Base-by-base conservation (phyloP, 2,888 invertebrate species). In the Acrobasis suavella region DNA sequence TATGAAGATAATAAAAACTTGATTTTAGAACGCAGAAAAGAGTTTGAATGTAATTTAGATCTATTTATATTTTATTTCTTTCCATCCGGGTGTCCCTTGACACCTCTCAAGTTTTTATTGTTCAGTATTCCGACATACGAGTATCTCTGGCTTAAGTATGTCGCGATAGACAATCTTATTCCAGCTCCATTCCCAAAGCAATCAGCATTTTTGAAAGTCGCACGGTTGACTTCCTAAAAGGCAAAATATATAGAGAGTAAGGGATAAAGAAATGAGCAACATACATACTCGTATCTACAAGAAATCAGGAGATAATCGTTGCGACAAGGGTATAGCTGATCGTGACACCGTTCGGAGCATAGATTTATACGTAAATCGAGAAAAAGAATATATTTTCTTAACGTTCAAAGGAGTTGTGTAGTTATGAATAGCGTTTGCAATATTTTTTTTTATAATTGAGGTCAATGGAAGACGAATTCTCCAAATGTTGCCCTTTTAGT, bases 261-360 rank as follows among this genome's bases (percentile, higher is more conserved):
- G 56, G 42, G 17, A 56, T 22, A 22, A 56, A 17, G 56, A 16
- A 56, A 42, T 14, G 22, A 42, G 22, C 16, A 56, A 42, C n/a
- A 17, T 7, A 56, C 37, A 37, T 56, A 56, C 12, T n/a, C n/a
- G n/a, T n/a, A n/a, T n/a, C n/a, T 12, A 46, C n/a, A 46, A 46
- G 8, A 22, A 12, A 17, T n/a, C 15, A 15, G 55, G 55, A 39
- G 39, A 55, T 38, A 54, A 54, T 55, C 39, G 55, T 55, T 16
- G 39, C 55, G 55, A 16, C 55, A 55, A 55, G 56, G 56, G 42
- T 42, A 17, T 42, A 42, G 17, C 56, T 56, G 42, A 16, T 42
- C 22, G 42, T 56, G 56, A 56, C 56, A 56, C 39, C 42, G 17
- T 17, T 56, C 32, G 56, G 14, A 42, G 12, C 17, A 42, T 39